Evolutionary conservation across 2,888 invertebrate genomes (phyloP).

Genomic region (Agriotes lineatus): DNA sequence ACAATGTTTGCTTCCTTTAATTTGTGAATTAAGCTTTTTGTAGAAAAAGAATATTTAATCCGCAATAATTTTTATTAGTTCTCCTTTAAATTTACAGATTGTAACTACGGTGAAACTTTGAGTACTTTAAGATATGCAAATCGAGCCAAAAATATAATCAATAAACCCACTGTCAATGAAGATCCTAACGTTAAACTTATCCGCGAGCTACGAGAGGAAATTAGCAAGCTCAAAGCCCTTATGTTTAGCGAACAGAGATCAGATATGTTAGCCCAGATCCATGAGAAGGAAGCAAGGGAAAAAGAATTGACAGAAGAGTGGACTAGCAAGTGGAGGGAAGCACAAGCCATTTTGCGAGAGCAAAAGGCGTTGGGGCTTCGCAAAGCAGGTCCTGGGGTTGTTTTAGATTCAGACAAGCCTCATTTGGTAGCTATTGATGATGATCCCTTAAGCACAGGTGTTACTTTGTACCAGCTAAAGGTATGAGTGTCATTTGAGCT

Average conservation of each 20-base stretch:
- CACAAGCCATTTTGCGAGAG: conserved; percentile 89
- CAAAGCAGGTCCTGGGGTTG: conserved; percentile 90
- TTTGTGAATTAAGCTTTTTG: too few relatives aligned
- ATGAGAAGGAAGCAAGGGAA: conserved; percentile 92
- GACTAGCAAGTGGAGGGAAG: conserved; percentile 94
- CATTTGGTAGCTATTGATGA: conserved; percentile 94
- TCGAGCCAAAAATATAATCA: conserved; percentile 91
- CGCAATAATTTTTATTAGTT: too few relatives aligned
- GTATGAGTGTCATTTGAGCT: conserved; percentile 58
- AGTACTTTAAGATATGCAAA: conserved; percentile 90
- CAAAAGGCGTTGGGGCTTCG: conserved; percentile 88
- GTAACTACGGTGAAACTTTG: conserved; percentile 89
- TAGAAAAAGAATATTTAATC: too few relatives aligned
- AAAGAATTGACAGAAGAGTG: conserved; percentile 88
- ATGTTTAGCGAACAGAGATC: conserved; percentile 73
- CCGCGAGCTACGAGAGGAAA: conserved; percentile 86
- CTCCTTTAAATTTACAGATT: too few relatives aligned
- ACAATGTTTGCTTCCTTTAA: too few relatives aligned
- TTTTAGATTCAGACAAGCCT: conserved; percentile 90
- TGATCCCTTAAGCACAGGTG: conserved; percentile 89
- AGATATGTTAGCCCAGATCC: conserved; percentile 83
- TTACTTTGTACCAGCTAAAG: conserved; percentile 91
- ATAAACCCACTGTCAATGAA: conserved; percentile 91
- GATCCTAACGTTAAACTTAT: conserved; percentile 91
- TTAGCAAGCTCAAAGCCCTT: conserved; percentile 82